Evolutionary conservation across 2,888 invertebrate species (phyloP).

Genomic region (Strigamia transsilvanica): DNA sequence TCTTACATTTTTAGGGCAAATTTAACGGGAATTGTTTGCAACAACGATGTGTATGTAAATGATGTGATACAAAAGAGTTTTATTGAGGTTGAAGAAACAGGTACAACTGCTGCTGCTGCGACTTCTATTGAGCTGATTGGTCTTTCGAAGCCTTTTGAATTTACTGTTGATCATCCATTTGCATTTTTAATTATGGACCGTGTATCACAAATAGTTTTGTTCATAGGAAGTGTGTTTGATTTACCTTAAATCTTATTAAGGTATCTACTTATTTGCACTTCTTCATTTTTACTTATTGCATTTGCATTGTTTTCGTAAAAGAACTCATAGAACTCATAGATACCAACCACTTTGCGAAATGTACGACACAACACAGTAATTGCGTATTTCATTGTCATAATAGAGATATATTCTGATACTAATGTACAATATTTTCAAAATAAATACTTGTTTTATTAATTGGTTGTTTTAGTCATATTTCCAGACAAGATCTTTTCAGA

Average conservation of each 20-base stretch:
- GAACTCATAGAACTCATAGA: no score
- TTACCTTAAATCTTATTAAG: neutral
- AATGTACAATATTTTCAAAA: neutral
- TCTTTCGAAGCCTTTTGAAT: slow-evolving; percentile 17
- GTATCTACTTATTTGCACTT: neutral
- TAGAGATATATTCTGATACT: neutral
- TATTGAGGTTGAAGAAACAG: slow-evolving; percentile 41
- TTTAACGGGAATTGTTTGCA: slow-evolving; percentile 3
- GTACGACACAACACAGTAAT: neutral
- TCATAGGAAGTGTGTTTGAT: slow-evolving; percentile 27
- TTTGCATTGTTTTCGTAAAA: neutral
- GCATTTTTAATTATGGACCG: slow-evolving; percentile 24
- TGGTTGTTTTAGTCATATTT: neutral
- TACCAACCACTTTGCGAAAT: no score
- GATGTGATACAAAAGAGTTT: slow-evolving; percentile 9
- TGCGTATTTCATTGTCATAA: neutral
- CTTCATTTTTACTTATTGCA: neutral
- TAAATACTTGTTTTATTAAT: neutral
- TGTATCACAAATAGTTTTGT: neutral
- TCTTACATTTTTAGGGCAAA: neutral
- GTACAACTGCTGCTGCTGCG: slow-evolving; percentile 5
- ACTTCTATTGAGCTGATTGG: neutral
- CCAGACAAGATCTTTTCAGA: no score
- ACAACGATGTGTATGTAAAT: neutral
- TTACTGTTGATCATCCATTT: slow-evolving; percentile 25